phyloP scores from a whole-genome alignment of 2,113 vertebrate species.

The Callospermophilus lateralis region DNA sequence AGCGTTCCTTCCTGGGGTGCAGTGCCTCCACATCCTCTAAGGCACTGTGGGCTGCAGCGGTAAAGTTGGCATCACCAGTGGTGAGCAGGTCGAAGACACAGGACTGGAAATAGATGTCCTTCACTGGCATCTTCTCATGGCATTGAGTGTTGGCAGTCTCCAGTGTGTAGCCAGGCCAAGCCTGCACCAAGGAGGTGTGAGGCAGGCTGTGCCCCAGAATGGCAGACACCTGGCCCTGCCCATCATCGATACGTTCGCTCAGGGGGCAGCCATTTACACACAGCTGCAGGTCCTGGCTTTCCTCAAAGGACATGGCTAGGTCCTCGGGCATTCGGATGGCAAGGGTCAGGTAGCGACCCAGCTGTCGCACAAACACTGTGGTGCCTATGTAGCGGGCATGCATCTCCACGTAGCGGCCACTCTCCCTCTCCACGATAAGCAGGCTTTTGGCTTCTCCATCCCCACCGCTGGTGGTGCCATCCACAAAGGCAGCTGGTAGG shows the following conservation, averaged over 20 bases:
- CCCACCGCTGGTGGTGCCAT: conserved; percentile 93
- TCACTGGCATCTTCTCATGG: conserved; percentile 93
- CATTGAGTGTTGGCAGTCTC: conserved; percentile 93
- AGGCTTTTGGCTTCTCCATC: conserved; percentile 91
- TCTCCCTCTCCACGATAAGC: conserved; percentile 92
- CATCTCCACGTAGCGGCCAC: conserved; percentile 93
- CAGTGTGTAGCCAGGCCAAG: conserved; percentile 85
- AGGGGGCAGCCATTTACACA: conserved; percentile 96
- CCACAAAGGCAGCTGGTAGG: conserved; percentile 96
- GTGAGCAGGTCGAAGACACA: conserved; percentile 98
- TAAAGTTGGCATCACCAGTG: conserved; percentile 97
- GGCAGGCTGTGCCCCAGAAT: conserved; percentile 80
- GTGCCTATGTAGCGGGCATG: conserved; percentile 96
- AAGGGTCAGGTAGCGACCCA: conserved; percentile 95
- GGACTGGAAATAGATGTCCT: conserved; percentile 97
- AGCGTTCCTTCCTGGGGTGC: conserved; percentile 93
- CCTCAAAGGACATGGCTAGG: conserved; percentile 92
- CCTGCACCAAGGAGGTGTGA: conserved; percentile 69
- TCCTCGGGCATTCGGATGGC: conserved; percentile 95
- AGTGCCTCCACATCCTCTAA: conserved; percentile 95
- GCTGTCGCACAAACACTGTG: conserved; percentile 94
- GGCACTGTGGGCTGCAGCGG: conserved; percentile 94
- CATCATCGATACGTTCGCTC: conserved; percentile 93
- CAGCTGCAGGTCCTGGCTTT: conserved; percentile 97
- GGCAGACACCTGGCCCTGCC: conserved; percentile 79